Percentiles rank a stretch among this genome's conserved stretches.
Conservation (phyloP, 37 sponge, comb jelly and placozoan species). For the Hormiphora californensis region DNA sequence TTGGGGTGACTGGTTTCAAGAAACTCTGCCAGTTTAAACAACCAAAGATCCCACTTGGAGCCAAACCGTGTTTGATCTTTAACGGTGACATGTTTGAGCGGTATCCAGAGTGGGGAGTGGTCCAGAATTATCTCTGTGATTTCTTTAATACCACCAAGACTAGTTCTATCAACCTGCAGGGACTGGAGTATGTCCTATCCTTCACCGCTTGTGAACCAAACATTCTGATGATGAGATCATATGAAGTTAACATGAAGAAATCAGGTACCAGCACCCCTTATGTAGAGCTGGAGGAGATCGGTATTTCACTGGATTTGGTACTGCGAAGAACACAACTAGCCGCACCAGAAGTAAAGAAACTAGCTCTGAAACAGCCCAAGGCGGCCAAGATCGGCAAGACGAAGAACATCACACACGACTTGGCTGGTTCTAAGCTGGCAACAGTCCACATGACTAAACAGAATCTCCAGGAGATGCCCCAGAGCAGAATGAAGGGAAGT, state of each 20-base stretch:
- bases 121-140: slow-evolving; percentile 77
- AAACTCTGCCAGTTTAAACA: slow-evolving; percentile 61
- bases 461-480: slow-evolving; percentile 68
- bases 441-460: slow-evolving; percentile 94
- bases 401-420: slow-evolving; percentile 80
- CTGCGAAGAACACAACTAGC: slow-evolving; percentile 72
- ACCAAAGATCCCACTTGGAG: slow-evolving; percentile 26
- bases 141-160: slow-evolving; percentile 72
- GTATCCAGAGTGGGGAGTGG: slow-evolving; percentile 57
- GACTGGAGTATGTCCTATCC: slow-evolving; percentile 79
- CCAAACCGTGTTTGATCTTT: slow-evolving; percentile 85
- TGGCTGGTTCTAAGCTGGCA: slow-evolving; percentile 83
- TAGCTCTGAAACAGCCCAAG: slow-evolving; percentile 71
- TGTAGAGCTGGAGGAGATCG: slow-evolving; percentile 90
- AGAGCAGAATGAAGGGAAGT: slow-evolving; percentile 58
- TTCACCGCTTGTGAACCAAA: slow-evolving; percentile 69
- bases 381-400: slow-evolving; percentile 67
- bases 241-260: slow-evolving; percentile 72
- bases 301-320: slow-evolving; percentile 70
- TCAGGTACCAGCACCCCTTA: slow-evolving; percentile 70
- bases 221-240: slow-evolving; percentile 66
- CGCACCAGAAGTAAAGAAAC: slow-evolving; percentile 60
- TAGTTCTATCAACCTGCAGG: slow-evolving; percentile 62
- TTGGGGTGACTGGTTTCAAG: slow-evolving; percentile 74
- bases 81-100: slow-evolving; percentile 80